Conservation (phyloP, 2,888 invertebrate genomes). For the Pantelozetes paolii region DNA sequence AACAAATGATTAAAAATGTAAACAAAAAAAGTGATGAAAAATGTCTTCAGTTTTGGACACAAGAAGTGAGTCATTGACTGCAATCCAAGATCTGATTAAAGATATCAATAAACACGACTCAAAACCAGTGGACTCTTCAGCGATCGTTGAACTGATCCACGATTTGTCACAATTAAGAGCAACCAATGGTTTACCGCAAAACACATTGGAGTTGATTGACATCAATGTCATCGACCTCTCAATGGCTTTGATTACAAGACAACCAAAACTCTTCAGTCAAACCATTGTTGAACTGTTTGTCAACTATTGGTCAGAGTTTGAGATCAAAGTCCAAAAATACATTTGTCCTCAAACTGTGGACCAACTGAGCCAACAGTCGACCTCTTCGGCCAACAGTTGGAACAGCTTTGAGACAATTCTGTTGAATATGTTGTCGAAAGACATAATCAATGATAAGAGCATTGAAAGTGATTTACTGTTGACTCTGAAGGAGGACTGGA, state of each 20-base stretch:
- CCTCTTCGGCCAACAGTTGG: conserved; percentile 16
- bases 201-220: conserved; percentile 30
- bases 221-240: conserved; percentile 23
- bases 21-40: neutral
- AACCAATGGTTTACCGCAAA: neutral
- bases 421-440: neutral
- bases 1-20: neutral
- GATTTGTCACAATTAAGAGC: conserved; percentile 9
- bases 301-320: conserved; percentile 15
- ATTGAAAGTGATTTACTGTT: conserved; percentile 17
- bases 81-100: conserved; percentile 2
- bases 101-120: neutral
- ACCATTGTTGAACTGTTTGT: conserved; percentile 10
- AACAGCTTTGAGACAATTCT: conserved; percentile 32
- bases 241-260: conserved; percentile 23
- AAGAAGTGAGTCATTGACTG: neutral
- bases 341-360: conserved; percentile 33
- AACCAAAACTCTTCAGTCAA: conserved; percentile 14
- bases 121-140: neutral
- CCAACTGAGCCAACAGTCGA: neutral
- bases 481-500: conserved; percentile 38
- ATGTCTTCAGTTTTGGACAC: neutral
- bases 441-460: neutral
- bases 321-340: neutral
- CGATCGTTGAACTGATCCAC: neutral